These are phyloP conservation scores for Saccopteryx bilineata DNA, from an alignment of 2,113 vertebrate genomes.

Conservation along the genomic window DNA sequence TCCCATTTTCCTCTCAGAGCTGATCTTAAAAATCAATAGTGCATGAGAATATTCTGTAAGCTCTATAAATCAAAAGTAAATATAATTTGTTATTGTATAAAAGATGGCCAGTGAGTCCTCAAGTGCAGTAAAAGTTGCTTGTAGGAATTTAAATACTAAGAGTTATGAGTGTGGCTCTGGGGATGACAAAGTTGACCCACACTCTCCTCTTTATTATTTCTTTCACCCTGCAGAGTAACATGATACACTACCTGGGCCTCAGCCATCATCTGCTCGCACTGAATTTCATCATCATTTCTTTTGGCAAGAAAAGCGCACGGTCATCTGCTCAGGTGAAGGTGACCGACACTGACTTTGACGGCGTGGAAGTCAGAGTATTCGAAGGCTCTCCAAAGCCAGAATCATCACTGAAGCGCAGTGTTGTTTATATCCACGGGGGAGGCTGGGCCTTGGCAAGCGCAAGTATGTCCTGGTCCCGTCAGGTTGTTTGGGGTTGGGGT, in stretches of 20 bases:
- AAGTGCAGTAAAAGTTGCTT: not conserved
- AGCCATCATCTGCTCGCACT: conserved; percentile 91
- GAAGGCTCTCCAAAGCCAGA: conserved; percentile 85
- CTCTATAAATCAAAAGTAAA: not conserved
- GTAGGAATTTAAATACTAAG: not conserved
- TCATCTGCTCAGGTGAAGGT: conserved; percentile 90
- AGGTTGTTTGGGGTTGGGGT: not conserved
- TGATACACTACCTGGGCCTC: conserved; percentile 92
- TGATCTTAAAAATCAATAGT: not conserved
- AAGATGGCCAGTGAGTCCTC: not conserved
- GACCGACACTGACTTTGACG: conserved; percentile 91
- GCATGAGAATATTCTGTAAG: not conserved
- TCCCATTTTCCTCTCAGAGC: not conserved
- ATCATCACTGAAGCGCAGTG: conserved; percentile 88
- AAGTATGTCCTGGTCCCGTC: conserved; percentile 89
- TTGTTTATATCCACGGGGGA: conserved; percentile 96
- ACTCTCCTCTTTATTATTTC: not conserved
- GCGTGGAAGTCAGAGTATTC: conserved; percentile 94
- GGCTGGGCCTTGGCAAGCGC: conserved; percentile 96
- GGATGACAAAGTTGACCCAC: fast-evolving
- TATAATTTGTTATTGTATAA: not conserved
- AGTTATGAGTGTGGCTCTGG: not conserved
- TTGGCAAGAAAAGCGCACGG: conserved; percentile 90
- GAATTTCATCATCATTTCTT: conserved; percentile 90
- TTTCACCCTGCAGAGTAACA: conserved; percentile 88